Evolutionary conservation across 92 coral and sea anemone species (phyloP), one percentile per base, ranked within the genome.

Genomic region (Siderastrea radians): DNA sequence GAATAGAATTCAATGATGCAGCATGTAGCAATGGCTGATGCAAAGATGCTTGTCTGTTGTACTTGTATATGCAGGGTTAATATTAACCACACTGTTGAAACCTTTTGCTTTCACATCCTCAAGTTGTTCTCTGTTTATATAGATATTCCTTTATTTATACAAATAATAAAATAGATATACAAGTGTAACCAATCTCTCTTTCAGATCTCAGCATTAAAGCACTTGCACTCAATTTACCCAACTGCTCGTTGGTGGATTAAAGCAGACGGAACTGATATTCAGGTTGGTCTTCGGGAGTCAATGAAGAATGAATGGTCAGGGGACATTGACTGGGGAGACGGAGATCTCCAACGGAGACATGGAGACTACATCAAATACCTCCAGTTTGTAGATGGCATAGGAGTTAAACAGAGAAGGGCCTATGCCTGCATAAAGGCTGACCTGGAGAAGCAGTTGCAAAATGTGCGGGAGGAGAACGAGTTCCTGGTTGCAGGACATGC

Each of bases 261-360:
- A 64, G 84, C 89, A 62, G 89, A 85, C 52, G 89, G 77, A 52
- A 85, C 89, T 11, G 89, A 85, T 13, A 85, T 85, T 1, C 89
- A 85, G 62, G 89, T 75, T 38, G 89, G 89, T 12, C 83, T 76
- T 50, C 71, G 77, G 0, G 89, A 85, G 45, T 77, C 89, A 10
- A 65, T 85, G 84, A 44, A 44, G 7, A 85, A 85, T 77, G 84
- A 77, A 53, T 65, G 89, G 89, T 85, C 84, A 10, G 89, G 89
- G 51, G 89, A 85, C 62, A 79, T 84, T 51, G 88, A 84, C 68
- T 60, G n/a, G 38, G 81, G 88, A 9, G 88, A 84, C 49, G 82
- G 88, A 48, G 72, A 74, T 49, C 79, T 84, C 16, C 59, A 55
- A 51, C 10, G 49, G 77, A 73, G 79, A 79, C 71, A 84, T 62